Evolutionary conservation across 2,113 vertebrate species (phyloP), one percentile per base, ranked within the genome.

Genomic region (crab-eating macaque (Macaca fascicularis)): DNA sequence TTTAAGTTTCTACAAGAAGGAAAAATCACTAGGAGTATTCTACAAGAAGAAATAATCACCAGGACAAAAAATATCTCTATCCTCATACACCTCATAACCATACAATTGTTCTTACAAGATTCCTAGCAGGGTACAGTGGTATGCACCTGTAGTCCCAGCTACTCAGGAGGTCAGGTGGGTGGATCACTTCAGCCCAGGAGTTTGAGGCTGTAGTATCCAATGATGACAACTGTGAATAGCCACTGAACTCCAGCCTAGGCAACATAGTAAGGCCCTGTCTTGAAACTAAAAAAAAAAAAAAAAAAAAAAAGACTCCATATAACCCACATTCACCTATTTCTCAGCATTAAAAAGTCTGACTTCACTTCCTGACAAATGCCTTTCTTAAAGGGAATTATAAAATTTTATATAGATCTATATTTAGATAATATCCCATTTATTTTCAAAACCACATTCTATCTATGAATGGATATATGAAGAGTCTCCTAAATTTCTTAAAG

Each of bases 1-100:
- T 94, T 76, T 85, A 59, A 32, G 78, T 93, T 97, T 96, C 74
- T 85, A 89, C 8, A 50, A 89, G 75, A 86, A 86, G 69, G 30
- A 90, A 82, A 91, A 94, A 91, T 86, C 57, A 52, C 23, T 76
- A 59, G 10, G 38, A 92, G 25, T 45, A 75, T 55, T 78, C 67
- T 35, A 84, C 12, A 45, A 87, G 67, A 89, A 67, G 69, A 23
- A 93, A 91, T 84, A 85, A 95, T 59, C 84, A 61, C 14, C 59
- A 82, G 0, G n/a, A 82, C 67, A 81, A 92, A 96, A 88, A 92
- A 74, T 8, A 91, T 30, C 35, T 52, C 32, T 23, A 96, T 32
- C 43, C 35, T 95, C 32, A 55, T 11, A 94, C 30, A 82, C n/a
- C 88, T 90, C 17, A 48, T 93, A 85, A 93, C 20, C 2, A 87